Percentiles rank a stretch among this genome's conserved stretches.
Conservation (phyloP, 2,797 vertebrate species). For the Micrastur ruficollis region DNA sequence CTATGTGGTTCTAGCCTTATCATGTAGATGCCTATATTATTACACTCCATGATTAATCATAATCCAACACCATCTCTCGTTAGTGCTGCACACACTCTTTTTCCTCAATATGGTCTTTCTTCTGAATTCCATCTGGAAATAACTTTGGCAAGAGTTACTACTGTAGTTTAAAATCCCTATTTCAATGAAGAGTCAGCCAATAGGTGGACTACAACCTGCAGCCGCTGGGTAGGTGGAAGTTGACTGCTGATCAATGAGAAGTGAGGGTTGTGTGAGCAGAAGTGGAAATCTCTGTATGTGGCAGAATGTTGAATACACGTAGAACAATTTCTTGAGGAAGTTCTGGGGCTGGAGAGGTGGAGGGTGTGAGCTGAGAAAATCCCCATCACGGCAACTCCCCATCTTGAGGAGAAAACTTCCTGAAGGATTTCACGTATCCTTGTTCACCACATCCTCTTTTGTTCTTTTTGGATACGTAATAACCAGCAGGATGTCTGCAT, state of each 20-base stretch:
- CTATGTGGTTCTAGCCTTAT: background rate
- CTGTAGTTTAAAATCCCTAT: background rate
- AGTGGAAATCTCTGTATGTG: background rate
- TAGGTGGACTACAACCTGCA: background rate
- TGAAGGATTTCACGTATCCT: background rate
- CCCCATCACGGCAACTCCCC: background rate
- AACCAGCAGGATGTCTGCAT: background rate
- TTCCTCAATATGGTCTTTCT: background rate
- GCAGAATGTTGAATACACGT: background rate
- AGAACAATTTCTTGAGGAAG: background rate
- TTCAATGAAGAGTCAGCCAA: background rate
- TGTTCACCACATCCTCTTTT: background rate
- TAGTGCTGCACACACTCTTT: background rate
- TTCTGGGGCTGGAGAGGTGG: background rate
- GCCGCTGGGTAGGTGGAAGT: background rate
- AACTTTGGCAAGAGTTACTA: background rate
- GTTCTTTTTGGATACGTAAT: background rate
- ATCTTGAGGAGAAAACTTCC: background rate
- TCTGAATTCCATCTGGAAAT: background rate
- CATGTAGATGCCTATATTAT: background rate
- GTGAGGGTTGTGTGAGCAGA: background rate
- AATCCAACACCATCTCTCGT: background rate
- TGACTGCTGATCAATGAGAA: background rate
- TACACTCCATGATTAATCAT: background rate
- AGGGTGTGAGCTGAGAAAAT: background rate